Percentiles rank a stretch among this genome's conserved stretches.
phyloP scores from a whole-genome alignment of 2,888 invertebrate genomes.

The Lomographa bimaculata region DNA sequence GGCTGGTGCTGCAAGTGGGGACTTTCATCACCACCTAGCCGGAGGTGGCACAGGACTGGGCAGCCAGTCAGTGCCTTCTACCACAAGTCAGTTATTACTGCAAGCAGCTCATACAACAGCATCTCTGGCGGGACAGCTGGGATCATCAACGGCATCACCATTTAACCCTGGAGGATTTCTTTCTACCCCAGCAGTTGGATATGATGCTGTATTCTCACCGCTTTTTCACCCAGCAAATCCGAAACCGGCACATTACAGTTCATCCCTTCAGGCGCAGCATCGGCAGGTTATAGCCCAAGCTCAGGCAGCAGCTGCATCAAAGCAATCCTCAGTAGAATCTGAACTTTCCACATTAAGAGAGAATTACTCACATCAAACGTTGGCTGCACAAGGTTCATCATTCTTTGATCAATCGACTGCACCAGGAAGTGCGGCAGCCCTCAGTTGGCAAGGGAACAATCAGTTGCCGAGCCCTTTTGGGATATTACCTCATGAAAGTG shows the following conservation, averaged over 20 bases:
- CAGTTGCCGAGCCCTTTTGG: slow-evolving; percentile 89
- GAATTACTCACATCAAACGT: slow-evolving; percentile 84
- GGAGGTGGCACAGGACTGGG: slow-evolving; percentile 80
- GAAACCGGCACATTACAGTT: slow-evolving; percentile 89
- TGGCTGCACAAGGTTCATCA: slow-evolving; percentile 83
- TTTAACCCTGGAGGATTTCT: slow-evolving; percentile 89
- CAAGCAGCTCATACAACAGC: slow-evolving; percentile 86
- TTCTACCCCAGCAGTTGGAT: slow-evolving; percentile 89
- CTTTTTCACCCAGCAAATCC: slow-evolving; percentile 91
- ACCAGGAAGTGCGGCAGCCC: slow-evolving; percentile 72
- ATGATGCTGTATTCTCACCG: slow-evolving; percentile 92
- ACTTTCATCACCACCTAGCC: slow-evolving; percentile 87
- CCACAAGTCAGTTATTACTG: slow-evolving; percentile 87
- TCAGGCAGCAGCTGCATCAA: slow-evolving; percentile 81
- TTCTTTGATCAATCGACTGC: slow-evolving; percentile 87
- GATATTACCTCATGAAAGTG: slow-evolving; percentile 90
- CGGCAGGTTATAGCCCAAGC: slow-evolving; percentile 86
- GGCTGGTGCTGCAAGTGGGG: slow-evolving; percentile 86
- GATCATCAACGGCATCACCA: slow-evolving; percentile 85
- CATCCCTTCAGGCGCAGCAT: slow-evolving; percentile 86
- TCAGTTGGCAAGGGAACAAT: slow-evolving; percentile 90
- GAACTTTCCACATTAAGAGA: slow-evolving; percentile 83
- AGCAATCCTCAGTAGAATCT: slow-evolving; percentile 81
- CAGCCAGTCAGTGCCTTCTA: slow-evolving; percentile 83
- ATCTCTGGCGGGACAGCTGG: slow-evolving; percentile 85